These are phyloP conservation scores for Acronicta alni DNA, from an alignment of 2,888 invertebrate genomes.

Conservation along the genomic window DNA sequence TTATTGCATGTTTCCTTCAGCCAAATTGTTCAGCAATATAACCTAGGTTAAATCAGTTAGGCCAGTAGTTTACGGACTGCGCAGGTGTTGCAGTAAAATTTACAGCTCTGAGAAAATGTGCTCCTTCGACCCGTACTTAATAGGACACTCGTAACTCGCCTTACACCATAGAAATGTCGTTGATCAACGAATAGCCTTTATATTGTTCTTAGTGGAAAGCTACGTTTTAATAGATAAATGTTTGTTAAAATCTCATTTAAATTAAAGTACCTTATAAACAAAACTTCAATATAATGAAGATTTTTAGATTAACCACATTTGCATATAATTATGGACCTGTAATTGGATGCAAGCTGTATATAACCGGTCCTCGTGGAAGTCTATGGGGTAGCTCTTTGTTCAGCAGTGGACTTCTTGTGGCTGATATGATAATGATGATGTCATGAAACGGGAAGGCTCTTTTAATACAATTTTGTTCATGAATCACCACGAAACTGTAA, in stretches of 20 bases:
- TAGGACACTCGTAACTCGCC: constrained; percentile 59
- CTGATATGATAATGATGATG: too few species aligned
- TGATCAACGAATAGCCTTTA: constrained; percentile 32
- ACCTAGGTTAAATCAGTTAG: constrained; percentile 30
- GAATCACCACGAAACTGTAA: neutral
- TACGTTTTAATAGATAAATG: constrained; percentile 19
- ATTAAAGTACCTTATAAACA: neutral
- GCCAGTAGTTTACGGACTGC: constrained; percentile 65
- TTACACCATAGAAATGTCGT: constrained; percentile 55
- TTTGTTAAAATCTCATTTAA: constrained; percentile 15
- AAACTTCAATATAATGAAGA: neutral
- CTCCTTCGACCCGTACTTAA: constrained; percentile 57
- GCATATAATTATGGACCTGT: too few species aligned
- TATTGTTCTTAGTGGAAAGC: constrained; percentile 29
- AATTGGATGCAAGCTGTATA: too few species aligned
- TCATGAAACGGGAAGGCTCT: too few species aligned
- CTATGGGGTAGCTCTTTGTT: too few species aligned
- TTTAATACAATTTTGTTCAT: constrained; percentile 1
- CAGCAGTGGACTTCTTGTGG: too few species aligned
- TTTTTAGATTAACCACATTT: too few species aligned
- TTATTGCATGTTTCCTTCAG: constrained; percentile 59
- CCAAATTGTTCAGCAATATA: constrained; percentile 57
- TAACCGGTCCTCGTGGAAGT: too few species aligned
- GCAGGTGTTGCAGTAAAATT: constrained; percentile 73
- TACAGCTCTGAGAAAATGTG: constrained; percentile 51